phyloP scores from a whole-genome alignment of 2,797 vertebrate genomes.

The Pteronotus mesoamericanus region DNA sequence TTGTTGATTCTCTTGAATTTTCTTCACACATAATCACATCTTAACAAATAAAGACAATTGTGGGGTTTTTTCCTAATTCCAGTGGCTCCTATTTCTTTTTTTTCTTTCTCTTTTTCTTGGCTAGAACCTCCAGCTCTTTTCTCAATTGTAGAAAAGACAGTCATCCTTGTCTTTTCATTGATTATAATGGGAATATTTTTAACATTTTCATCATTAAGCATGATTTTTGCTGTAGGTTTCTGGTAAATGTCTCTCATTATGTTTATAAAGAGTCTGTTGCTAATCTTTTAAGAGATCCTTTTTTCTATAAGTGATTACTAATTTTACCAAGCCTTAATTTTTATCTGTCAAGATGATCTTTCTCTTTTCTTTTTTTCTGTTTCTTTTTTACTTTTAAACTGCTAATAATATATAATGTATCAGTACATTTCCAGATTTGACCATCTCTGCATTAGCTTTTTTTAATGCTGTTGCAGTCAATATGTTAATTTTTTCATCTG shows the following conservation, averaged over 20 bases:
- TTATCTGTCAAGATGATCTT: background rate
- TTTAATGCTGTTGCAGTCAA: background rate
- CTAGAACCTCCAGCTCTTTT: background rate
- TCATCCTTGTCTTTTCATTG: slow-evolving; percentile 20
- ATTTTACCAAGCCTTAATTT: slow-evolving; percentile 11
- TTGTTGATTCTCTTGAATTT: slow-evolving; percentile 10
- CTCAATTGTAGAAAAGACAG: background rate
- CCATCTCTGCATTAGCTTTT: background rate
- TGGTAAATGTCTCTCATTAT: background rate
- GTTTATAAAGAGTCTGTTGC: background rate
- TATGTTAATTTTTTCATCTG: background rate
- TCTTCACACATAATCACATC: background rate
- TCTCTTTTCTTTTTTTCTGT: background rate
- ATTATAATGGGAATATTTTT: background rate
- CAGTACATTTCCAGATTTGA: background rate
- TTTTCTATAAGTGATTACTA: background rate
- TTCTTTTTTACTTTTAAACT: background rate
- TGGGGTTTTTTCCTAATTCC: background rate
- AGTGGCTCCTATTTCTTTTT: background rate
- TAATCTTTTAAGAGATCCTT: background rate
- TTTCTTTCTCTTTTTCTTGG: background rate
- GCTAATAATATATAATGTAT: background rate
- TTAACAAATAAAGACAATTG: slow-evolving; percentile 8
- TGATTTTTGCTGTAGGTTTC: background rate
- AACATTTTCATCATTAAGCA: background rate